Evolutionary conservation across 2,113 vertebrate species (phyloP).

Genomic region (Entosphenus tridentatus): DNA sequence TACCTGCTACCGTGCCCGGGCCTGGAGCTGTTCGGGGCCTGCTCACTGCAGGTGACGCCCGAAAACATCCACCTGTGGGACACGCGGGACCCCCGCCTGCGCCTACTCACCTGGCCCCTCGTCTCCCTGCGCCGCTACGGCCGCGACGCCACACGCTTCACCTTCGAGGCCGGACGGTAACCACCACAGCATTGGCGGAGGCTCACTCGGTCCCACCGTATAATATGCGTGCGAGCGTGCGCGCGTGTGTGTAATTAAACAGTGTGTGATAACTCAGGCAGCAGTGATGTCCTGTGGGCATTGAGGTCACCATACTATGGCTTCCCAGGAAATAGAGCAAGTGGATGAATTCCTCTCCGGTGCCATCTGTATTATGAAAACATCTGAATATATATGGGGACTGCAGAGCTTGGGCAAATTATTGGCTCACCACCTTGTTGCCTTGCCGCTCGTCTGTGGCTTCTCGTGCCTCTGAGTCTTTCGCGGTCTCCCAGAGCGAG

Average conservation of each 20-base stretch:
- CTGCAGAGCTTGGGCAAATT: too few species aligned
- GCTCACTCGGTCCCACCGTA: too few species aligned
- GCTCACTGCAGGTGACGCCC: constrained; percentile 84
- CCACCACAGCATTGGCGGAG: constrained; percentile 10
- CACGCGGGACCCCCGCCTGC: constrained; percentile 58
- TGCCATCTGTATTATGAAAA: too few species aligned
- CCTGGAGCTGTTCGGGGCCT: constrained; percentile 78
- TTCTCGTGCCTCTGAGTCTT: too few species aligned
- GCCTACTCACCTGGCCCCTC: constrained; percentile 78
- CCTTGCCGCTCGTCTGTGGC: too few species aligned
- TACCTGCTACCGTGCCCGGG: constrained; percentile 73
- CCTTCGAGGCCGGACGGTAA: constrained; percentile 80
- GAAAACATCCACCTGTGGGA: constrained; percentile 99
- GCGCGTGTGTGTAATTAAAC: not conserved
- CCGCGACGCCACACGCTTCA: constrained; percentile 62
- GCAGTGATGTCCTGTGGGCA: not conserved
- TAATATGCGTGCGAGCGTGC: too few species aligned
- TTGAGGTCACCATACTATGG: not conserved
- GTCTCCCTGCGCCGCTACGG: constrained; percentile 72
- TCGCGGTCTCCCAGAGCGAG: too few species aligned
- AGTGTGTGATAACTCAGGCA: not conserved
- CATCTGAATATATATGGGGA: too few species aligned
- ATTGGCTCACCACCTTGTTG: too few species aligned
- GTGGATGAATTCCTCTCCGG: too few species aligned
- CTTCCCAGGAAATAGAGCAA: too few species aligned